Percentiles rank a stretch among this genome's conserved stretches.
Conservation (phyloP, 1,140 invertebrate species). For the Brachionus sp. region DNA sequence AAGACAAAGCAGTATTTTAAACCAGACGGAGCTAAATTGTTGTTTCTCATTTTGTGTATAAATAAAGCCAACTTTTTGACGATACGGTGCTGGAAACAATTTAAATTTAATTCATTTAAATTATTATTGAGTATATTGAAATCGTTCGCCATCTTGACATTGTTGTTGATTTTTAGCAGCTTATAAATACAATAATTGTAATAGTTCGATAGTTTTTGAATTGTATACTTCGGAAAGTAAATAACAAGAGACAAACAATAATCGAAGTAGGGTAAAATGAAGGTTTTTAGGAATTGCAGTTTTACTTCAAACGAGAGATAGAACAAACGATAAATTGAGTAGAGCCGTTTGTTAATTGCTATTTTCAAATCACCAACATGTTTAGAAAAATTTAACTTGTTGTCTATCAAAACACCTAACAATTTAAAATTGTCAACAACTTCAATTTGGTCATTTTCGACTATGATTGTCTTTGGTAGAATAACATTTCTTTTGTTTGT, state of each 20-base stretch:
- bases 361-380: background rate
- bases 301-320: background rate
- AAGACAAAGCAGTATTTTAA: background rate
- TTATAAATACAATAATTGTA: background rate
- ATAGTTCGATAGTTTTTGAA: background rate
- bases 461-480: background rate
- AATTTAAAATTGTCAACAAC: background rate
- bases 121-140: background rate
- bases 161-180: constrained; percentile 65
- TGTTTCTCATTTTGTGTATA: background rate
- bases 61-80: background rate
- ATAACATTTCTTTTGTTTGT: constrained; percentile 20
- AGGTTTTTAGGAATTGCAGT: constrained; percentile 8
- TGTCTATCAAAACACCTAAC: background rate
- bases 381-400: constrained; percentile 9
- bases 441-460: background rate
- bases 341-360: background rate
- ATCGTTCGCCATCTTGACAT: constrained; percentile 64
- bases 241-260: background rate
- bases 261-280: background rate
- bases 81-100: background rate
- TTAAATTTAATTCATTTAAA: background rate
- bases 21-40: background rate
- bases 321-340: background rate
- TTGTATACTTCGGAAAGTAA: background rate